Conservation (phyloP, 2,888 invertebrate species). For the Microplitis manilae region DNA sequence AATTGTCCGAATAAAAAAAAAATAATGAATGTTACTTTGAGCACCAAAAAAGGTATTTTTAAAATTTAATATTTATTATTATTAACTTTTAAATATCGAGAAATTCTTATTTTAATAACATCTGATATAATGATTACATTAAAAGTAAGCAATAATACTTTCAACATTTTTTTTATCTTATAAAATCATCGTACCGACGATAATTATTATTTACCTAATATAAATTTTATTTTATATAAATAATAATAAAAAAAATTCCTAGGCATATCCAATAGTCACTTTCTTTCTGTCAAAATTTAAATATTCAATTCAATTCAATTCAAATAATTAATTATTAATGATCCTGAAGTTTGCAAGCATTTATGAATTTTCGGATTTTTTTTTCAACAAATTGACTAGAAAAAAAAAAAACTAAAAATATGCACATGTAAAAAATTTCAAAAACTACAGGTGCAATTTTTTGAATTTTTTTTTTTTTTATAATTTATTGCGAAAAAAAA, state of each 20-base stretch:
- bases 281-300: too few species aligned
- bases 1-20: too few species aligned
- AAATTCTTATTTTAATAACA: slow-evolving; percentile 52
- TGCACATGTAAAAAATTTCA: too few species aligned
- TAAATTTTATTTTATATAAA: slow-evolving; percentile 3
- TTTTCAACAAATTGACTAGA: too few species aligned
- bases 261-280: not conserved
- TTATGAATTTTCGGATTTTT: too few species aligned
- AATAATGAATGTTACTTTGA: not conserved
- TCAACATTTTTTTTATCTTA: slow-evolving; percentile 62
- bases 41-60: not conserved
- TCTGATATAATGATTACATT: slow-evolving; percentile 61
- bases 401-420: too few species aligned
- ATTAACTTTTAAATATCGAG: slow-evolving; percentile 22
- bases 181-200: not conserved
- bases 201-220: not conserved
- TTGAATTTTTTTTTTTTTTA: too few species aligned
- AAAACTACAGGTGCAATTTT: too few species aligned
- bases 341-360: too few species aligned
- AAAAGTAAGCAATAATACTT: slow-evolving; percentile 68
- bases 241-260: not conserved
- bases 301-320: too few species aligned
- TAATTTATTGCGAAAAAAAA: too few species aligned
- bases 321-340: too few species aligned
- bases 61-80: slow-evolving; percentile 16